Evolutionary conservation across 2,888 invertebrate species (phyloP), one percentile per base, ranked within the genome.

Genomic region (Phortica okadai): DNA sequence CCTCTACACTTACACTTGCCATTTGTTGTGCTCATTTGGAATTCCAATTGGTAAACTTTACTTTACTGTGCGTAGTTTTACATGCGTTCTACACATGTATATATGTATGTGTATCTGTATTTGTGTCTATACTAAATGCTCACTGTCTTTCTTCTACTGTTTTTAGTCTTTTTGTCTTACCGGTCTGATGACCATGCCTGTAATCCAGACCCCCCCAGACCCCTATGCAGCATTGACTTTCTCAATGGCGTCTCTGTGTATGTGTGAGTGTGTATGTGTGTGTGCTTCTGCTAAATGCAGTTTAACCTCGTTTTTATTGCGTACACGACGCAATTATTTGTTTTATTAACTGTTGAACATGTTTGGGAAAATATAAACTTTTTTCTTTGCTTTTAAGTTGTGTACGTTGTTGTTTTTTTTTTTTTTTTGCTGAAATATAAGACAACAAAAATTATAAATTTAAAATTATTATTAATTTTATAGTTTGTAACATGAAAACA

Each of bases 291-390:
- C 72, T 33, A 56, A 73, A 75, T 73, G 76, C 76, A 83, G 82
- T 85, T 87, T 84, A 88, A 84, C 82, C 88, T 85, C 81, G 81
- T 88, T 87, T 87, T 88, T 85, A 88, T 87, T 82, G 86, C 82
- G 82, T 80, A 82, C 81, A 82, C 84, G 81, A 76, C 82, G 83
- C 82, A 84, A 87, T 86, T 88, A 88, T 88, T 85, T 87, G 84
- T 84, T 85, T 85, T 87, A 86, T 86, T 87, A 88, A 88, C 87
- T 87, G 88, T 86, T 83, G 84, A 87, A 87, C 85, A 86, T 80
- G 86, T 74, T 82, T 81, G 81, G 62, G 62, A 70, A 70, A 56
- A 54, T 74, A 66, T 16, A 25, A 25, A 21, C 54, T 50, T 66
- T 50, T 74, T 66, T 62, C 78, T 78, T 21, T 74, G 41, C 14